Conservation (phyloP, 2,113 vertebrate genomes). For the Beaufortia kweichowensis region DNA sequence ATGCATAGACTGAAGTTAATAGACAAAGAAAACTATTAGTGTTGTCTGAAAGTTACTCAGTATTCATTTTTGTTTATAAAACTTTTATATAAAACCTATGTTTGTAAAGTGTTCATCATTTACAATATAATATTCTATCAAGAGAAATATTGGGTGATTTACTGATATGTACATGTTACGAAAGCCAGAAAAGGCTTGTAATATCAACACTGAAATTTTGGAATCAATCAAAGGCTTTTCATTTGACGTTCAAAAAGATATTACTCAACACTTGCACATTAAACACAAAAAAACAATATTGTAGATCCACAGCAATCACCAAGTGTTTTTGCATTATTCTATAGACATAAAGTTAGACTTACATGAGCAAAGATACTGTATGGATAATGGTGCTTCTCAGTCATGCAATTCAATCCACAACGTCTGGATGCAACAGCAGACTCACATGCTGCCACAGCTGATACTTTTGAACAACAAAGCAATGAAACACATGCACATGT, state of each 20-base stretch:
- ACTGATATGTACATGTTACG: background rate
- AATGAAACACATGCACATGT: constrained; percentile 44
- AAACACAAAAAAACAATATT: background rate
- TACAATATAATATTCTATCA: background rate
- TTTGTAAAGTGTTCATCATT: background rate
- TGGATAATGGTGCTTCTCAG: constrained; percentile 32
- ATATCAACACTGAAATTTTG: too few species aligned
- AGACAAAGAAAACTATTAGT: too few species aligned
- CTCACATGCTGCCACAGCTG: constrained; percentile 36
- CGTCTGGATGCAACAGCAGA: constrained; percentile 9
- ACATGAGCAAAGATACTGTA: constrained; percentile 27
- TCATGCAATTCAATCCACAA: constrained; percentile 40
- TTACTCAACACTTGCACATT: background rate
- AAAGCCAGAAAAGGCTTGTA: background rate
- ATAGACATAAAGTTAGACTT: constrained; percentile 17
- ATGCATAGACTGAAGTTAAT: too few species aligned
- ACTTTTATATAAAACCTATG: too few species aligned
- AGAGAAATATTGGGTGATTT: background rate
- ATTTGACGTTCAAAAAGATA: too few species aligned
- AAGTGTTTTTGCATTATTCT: background rate
- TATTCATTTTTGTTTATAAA: too few species aligned
- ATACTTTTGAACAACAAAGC: constrained; percentile 37
- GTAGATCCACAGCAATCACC: background rate
- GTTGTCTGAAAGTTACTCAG: too few species aligned
- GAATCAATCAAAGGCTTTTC: too few species aligned